These are phyloP conservation scores for Conus betulinus DNA, from an alignment of 1,140 invertebrate species.

Conservation along the genomic window DNA sequence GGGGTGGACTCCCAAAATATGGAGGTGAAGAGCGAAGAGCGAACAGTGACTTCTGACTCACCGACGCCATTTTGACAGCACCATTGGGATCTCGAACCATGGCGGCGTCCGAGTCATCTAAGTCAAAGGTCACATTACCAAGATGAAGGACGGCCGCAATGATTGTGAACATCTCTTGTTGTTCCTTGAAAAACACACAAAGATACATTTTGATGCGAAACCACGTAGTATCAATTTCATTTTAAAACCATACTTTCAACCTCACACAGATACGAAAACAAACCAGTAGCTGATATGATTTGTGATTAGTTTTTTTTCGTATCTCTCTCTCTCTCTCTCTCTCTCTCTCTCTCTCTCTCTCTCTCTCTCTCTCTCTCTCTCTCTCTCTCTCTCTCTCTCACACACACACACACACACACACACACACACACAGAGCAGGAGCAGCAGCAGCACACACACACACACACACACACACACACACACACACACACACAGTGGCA, in stretches of 20 bases:
- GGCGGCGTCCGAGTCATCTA: slow-evolving; percentile 66
- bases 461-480: no score
- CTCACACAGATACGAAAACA: background rate
- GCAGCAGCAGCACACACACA: no score
- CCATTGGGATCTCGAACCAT: slow-evolving; percentile 46
- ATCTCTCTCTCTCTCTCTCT: background rate
- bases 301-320: no score
- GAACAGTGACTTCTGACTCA: background rate
- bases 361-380: no score
- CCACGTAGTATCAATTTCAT: no score
- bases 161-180: slow-evolving; percentile 68
- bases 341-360: no score
- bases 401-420: no score
- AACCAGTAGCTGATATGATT: background rate
- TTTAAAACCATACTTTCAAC: background rate
- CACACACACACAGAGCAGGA: no score
- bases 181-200: slow-evolving; percentile 60
- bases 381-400: no score
- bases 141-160: slow-evolving; percentile 70
- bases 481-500: no score
- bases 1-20: no score
- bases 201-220: background rate
- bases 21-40: no score
- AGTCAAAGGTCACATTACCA: slow-evolving; percentile 69
- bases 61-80: slow-evolving; percentile 51